Evolutionary conservation across 2,888 invertebrate species (phyloP), one percentile per base, ranked within the genome.

Genomic region (Gastracanthus pulcherrimus): DNA sequence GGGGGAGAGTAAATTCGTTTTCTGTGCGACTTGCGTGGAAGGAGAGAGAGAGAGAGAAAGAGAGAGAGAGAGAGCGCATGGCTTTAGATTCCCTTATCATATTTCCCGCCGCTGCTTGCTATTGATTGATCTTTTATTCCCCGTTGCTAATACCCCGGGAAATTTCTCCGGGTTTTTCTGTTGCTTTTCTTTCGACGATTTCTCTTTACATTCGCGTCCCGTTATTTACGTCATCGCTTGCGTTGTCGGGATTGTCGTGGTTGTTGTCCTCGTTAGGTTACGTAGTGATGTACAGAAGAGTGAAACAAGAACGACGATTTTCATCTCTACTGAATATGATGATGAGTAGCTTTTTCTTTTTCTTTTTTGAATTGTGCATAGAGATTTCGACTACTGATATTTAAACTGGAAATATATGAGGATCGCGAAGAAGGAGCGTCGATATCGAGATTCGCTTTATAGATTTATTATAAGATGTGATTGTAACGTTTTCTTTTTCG

Each of bases 61-160:
- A n/a, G n/a, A 23, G 16, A 55, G 55, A 23, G n/a, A n/a, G n/a
- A n/a, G n/a, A 9, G 16, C 51, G n/a, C 29, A 11, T 6, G 23
- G 74, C 76, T 76, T 60, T 60, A 6, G 11, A 41, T 74, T 67
- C 58, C 9, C 67, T 76, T 45, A 58, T 69, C 58, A 69, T 76
- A 67, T 67, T 66, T 76, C 38, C 55, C 5, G 36, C 45, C 5
- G 16, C 62, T 38, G 38, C 34, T n/a, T 19, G 19, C 13, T 74
- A 74, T 74, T 13, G 74, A 62, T 74, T 62, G 26, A 51, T 62
- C 34, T 38, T 11, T 76, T 38, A 5, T n/a, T 41, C 58, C 34
- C 41, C 58, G 5, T 58, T n/a, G 55, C 11, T 48, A 75, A 66
- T 64, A 7, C 75, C 38, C 29, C n/a, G 36, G 64, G 13, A 41